Evolutionary conservation across 2,797 vertebrate species (phyloP).

Genomic region (Catharus ustulatus): DNA sequence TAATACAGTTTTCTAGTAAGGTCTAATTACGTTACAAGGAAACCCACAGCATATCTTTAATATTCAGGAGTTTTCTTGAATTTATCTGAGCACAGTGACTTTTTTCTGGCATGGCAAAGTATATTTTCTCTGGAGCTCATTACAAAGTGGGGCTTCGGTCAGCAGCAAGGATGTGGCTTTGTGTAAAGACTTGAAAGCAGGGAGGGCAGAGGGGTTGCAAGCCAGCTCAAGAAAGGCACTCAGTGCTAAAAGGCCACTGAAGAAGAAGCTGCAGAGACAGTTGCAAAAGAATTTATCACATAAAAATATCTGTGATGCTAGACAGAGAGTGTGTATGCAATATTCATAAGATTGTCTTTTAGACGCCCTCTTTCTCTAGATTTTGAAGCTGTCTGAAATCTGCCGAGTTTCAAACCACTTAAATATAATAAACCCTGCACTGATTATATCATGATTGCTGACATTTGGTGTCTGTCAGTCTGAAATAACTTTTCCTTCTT

Average conservation of each 20-base stretch:
- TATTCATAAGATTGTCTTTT: slow-evolving; percentile 55
- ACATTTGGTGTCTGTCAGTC: slow-evolving; percentile 70
- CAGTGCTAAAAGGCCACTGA: neutral
- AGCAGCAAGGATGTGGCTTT: slow-evolving; percentile 5
- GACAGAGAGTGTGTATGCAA: neutral
- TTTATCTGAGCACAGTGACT: neutral
- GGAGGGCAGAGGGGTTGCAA: neutral
- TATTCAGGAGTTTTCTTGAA: slow-evolving; percentile 7
- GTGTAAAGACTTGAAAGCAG: neutral
- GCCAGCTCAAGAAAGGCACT: neutral
- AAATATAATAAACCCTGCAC: slow-evolving; percentile 57
- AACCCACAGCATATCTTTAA: neutral
- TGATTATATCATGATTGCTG: slow-evolving; percentile 72
- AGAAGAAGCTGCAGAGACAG: slow-evolving; percentile 17
- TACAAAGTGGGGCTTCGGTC: neutral
- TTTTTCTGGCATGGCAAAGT: slow-evolving; percentile 2
- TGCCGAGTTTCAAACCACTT: slow-evolving; percentile 67
- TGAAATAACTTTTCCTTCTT: slow-evolving; percentile 26
- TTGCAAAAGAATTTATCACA: slow-evolving; percentile 23
- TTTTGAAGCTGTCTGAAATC: slow-evolving; percentile 63
- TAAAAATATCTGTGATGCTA: neutral
- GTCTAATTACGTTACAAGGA: neutral
- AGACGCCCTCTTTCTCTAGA: slow-evolving; percentile 32
- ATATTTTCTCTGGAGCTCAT: neutral
- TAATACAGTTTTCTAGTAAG: neutral